Conservation (phyloP, 2,113 vertebrate genomes). For the Lophotis ruficrista region DNA sequence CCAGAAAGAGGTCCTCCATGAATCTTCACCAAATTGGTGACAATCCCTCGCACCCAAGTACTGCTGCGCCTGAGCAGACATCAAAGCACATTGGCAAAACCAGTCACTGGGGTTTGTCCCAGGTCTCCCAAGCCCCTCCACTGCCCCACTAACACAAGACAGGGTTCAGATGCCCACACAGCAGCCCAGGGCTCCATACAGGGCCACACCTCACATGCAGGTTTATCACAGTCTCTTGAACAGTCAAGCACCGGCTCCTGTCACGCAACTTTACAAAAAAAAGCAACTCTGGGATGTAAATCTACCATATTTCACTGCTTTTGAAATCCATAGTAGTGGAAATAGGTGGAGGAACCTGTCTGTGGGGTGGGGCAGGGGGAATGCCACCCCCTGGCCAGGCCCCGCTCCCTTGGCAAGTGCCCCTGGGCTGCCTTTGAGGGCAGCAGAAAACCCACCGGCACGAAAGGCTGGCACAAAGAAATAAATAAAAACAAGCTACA, state of each 20-base stretch:
- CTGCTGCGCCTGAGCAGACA: not conserved
- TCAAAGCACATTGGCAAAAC: not conserved
- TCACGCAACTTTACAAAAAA: rapidly evolving
- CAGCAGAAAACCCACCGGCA: not conserved
- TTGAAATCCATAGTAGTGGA: not conserved
- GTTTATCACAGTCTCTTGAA: not conserved
- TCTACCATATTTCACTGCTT: not conserved
- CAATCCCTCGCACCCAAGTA: not conserved
- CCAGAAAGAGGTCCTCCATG: too few relatives aligned
- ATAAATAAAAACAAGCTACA: not conserved
- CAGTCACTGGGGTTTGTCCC: not conserved
- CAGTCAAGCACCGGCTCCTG: not conserved
- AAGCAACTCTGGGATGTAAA: rapidly evolving
- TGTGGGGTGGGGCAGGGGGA: not conserved
- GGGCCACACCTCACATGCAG: not conserved
- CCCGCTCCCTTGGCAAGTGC: rapidly evolving
- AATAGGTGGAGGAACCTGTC: rapidly evolving
- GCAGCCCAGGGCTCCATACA: not conserved
- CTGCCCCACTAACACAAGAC: rapidly evolving
- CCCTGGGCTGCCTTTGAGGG: not conserved
- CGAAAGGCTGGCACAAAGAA: not conserved
- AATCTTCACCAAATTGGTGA: not conserved
- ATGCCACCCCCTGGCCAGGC: not conserved
- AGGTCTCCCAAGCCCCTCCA: not conserved
- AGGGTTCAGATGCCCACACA: rapidly evolving